phyloP scores from a whole-genome alignment of 2,888 invertebrate genomes.

The Drosophila acutilabella region DNA sequence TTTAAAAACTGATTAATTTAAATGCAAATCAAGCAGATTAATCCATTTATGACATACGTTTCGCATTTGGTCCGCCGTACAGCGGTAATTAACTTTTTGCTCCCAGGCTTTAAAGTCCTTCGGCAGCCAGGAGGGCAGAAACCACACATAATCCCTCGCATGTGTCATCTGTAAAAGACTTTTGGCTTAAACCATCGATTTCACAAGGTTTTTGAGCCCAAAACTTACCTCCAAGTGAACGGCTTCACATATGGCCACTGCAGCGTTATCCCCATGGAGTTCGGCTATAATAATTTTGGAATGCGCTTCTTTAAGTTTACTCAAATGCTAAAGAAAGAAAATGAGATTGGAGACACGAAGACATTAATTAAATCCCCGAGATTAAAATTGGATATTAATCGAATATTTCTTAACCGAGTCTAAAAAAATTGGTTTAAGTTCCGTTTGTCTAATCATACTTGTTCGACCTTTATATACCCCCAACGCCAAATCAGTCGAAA shows the following conservation, averaged over 20 bases:
- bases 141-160: slow-evolving; percentile 92
- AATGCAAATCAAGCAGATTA: neutral
- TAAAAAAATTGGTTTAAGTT: no score
- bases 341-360: neutral
- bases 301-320: slow-evolving; percentile 88
- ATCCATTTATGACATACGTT: slow-evolving; percentile 75
- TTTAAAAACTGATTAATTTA: neutral
- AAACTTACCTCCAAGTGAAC: slow-evolving; percentile 75
- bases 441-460: no score
- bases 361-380: no score
- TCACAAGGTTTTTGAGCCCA: no score
- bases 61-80: slow-evolving; percentile 88
- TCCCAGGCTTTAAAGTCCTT: slow-evolving; percentile 88
- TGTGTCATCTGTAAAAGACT: slow-evolving; percentile 88
- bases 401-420: no score
- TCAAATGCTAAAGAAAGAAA: slow-evolving; percentile 86
- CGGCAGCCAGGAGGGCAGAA: slow-evolving; percentile 91
- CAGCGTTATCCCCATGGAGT: slow-evolving; percentile 90
- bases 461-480: no score
- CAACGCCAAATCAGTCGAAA: no score
- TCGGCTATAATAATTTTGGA: slow-evolving; percentile 93
- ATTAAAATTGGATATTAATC: no score
- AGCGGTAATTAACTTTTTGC: slow-evolving; percentile 83
- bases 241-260: slow-evolving; percentile 93
- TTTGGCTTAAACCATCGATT: no score